Percentiles rank a stretch among this genome's conserved stretches.
These are phyloP conservation scores for Forficula auricularia DNA, from an alignment of 1,140 invertebrate species.

Conservation along the genomic window DNA sequence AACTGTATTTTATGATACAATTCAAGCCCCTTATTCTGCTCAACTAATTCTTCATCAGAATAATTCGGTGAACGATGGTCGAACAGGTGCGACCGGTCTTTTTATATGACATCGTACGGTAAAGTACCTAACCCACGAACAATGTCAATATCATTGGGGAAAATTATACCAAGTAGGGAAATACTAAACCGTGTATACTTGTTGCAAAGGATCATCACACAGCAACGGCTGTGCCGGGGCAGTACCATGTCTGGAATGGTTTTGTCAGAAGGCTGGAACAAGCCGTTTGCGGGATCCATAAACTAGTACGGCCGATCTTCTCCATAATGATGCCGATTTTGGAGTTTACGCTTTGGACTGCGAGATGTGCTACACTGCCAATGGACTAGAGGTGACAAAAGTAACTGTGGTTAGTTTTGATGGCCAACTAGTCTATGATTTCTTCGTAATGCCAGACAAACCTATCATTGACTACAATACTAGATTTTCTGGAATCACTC, in stretches of 20 bases:
- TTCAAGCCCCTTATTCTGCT: too few relatives aligned
- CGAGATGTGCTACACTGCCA: conserved; percentile 79
- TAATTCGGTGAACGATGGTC: conserved; percentile 26
- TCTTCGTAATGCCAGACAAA: conserved; percentile 53
- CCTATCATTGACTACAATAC: conserved; percentile 75
- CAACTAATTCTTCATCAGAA: too few relatives aligned
- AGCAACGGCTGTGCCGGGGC: conserved; percentile 40
- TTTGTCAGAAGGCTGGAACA: conserved; percentile 45
- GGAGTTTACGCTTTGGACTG: conserved; percentile 72
- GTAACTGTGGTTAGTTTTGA: conserved; percentile 59
- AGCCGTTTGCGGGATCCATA: conserved; percentile 44
- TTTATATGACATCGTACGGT: conserved; percentile 41
- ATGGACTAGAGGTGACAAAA: conserved; percentile 64
- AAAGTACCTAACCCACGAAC: conserved; percentile 46
- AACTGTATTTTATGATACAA: too few relatives aligned
- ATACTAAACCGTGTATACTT: conserved; percentile 23
- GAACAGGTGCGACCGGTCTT: conserved; percentile 50
- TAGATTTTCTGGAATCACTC: conserved; percentile 66
- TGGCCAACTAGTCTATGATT: conserved; percentile 58
- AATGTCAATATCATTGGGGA: conserved; percentile 69
- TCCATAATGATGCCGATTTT: conserved; percentile 18
- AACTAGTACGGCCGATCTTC: conserved; percentile 27
- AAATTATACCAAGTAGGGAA: conserved; percentile 27
- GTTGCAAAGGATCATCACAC: conserved; percentile 26
- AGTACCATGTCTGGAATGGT: conserved; percentile 59